Percentiles rank a stretch among this genome's conserved stretches.
Evolutionary conservation across 2,888 invertebrate genomes (phyloP).

Genomic region (Camptogramma bilineatum): DNA sequence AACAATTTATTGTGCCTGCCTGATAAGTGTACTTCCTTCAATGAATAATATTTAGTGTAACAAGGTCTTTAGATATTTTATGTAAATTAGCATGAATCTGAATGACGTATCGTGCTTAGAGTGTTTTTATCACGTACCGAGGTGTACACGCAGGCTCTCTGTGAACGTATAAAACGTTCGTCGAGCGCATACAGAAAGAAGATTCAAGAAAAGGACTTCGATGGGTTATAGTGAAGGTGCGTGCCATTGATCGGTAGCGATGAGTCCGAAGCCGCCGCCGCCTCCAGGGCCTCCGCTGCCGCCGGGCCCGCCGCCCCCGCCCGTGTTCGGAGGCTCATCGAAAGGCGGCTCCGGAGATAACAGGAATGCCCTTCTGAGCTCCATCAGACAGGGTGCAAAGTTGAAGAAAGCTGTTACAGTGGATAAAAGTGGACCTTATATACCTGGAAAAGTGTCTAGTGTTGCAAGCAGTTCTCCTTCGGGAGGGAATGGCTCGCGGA

Average conservation of each 20-base stretch:
- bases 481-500: conserved; percentile 67
- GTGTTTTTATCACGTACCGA: conserved; percentile 69
- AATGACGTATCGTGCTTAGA: conserved; percentile 65
- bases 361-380: conserved; percentile 90
- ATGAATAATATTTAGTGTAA: conserved; percentile 79
- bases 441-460: conserved; percentile 87
- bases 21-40: conserved; percentile 79
- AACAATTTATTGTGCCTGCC: conserved; percentile 74
- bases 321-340: conserved; percentile 73
- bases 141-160: conserved; percentile 54
- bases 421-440: conserved; percentile 94
- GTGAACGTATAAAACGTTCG: conserved; percentile 49
- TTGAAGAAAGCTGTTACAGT: conserved; percentile 95
- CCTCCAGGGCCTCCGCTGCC: conserved; percentile 89
- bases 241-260: conserved; percentile 52
- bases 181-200: conserved; percentile 45
- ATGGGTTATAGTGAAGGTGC: conserved; percentile 60
- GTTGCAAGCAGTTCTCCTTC: conserved; percentile 58
- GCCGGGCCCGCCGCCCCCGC: conserved; percentile 85
- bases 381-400: conserved; percentile 92
- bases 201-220: conserved; percentile 40
- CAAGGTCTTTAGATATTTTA: conserved; percentile 78
- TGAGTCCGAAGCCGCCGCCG: conserved; percentile 85
- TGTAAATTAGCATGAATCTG: conserved; percentile 75
- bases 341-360: conserved; percentile 84